Base-by-base conservation (phyloP, 1,140 invertebrate species). In the Drosophila arawakana region DNA sequence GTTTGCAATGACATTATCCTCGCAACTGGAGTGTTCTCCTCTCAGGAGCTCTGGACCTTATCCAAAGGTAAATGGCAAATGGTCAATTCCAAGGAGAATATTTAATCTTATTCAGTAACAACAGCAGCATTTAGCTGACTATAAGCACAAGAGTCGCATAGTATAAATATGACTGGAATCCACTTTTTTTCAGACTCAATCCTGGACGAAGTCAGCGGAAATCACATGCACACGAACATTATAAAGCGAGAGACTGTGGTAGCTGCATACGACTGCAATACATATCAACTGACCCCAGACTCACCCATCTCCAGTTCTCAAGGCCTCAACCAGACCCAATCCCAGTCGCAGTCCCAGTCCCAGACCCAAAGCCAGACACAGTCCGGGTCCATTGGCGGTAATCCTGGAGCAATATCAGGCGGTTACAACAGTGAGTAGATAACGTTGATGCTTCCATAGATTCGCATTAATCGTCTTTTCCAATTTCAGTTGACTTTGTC, bases 1-100 rank as follows among this genome's bases (percentile, higher is more conserved):
- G 96, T 98, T 93, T 98, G 97, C 95, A 98, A 98, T 95, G 98
- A 99, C 94, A 99, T 98, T 92, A 98, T 99, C 94, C 95, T 98
- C 94, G 98, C 98, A 85, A 99, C 98, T 83, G 98, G 98, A 93
- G 98, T 99, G 92, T 99, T 99, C 95, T 98, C 98, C 91, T 99
- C 98, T 76, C 97, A 98, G 94, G 98, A 99, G 95, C 95, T 99
- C 91, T 98, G 97, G 97, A 97, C 97, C 93, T 95, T 98, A 93
- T 98, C 97, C 91, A 98, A 98, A 97, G 97, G 97, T 98, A 96
- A 21, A 21, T 21, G 18, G 1, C 18, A 21, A 21, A 21, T 21
- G 18, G 18, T 2, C 18, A 21, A 21, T 21, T 2, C 18, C 18
- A 21, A 2, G 2, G 18, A 21, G 18, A 21, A 21, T 21, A 21